phyloP scores from a whole-genome alignment of 2,797 vertebrate species.

The Pipistrellus pipistrellus region DNA sequence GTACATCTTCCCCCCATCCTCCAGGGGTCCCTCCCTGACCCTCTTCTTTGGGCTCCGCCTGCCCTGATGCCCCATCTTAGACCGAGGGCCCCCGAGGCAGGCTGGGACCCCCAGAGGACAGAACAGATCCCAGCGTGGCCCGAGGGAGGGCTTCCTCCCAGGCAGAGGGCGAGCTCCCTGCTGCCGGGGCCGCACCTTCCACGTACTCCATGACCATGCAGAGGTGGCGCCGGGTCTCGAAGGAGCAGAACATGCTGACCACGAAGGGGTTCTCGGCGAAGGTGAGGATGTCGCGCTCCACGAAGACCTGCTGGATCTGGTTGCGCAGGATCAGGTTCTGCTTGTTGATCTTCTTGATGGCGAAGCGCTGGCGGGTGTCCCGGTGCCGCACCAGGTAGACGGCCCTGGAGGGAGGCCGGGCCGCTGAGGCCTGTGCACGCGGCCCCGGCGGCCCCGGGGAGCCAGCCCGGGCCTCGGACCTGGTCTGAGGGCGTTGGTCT shows the following conservation, averaged over 20 bases:
- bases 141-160: neutral
- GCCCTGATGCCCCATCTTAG: neutral
- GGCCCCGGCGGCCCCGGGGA: rapidly evolving
- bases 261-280: conserved; percentile 99
- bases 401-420: conserved; percentile 87
- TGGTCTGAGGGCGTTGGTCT: neutral
- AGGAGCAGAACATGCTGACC: conserved; percentile 99
- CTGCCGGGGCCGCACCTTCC: conserved; percentile 91
- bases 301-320: conserved; percentile 99
- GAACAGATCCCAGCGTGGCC: neutral
- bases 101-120: neutral
- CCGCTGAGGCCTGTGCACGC: rapidly evolving
- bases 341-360: conserved; percentile 99
- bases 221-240: conserved; percentile 96
- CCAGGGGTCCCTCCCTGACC: neutral
- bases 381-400: conserved; percentile 97
- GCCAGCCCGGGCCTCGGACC: no score
- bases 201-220: conserved; percentile 99
- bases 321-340: conserved; percentile 98
- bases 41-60: neutral
- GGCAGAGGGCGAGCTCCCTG: neutral
- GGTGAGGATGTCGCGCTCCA: conserved; percentile 98
- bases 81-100: neutral
- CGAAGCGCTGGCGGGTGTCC: conserved; percentile 96
- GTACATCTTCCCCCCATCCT: neutral